phyloP scores from a whole-genome alignment of 2,888 invertebrate genomes.

The Brenthis ino region DNA sequence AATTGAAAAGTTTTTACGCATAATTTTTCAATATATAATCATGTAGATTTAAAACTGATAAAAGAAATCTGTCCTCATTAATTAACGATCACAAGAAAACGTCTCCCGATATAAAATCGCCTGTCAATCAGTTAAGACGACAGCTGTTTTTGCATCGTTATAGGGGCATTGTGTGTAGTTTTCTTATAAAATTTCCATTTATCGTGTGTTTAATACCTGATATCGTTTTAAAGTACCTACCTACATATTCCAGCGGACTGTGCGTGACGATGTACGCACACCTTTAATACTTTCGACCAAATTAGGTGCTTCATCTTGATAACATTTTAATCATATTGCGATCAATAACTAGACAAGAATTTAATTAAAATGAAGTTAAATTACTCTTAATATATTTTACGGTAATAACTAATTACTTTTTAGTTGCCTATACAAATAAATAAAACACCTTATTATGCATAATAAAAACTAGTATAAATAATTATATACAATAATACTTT shows the following conservation, averaged over 20 bases:
- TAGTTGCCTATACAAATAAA: too few species aligned
- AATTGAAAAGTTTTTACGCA: too few species aligned
- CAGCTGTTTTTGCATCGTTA: slow-evolving; percentile 14
- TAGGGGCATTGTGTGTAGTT: not conserved
- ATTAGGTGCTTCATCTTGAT: not conserved
- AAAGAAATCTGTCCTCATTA: not conserved
- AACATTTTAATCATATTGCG: not conserved
- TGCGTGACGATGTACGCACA: slow-evolving; percentile 10
- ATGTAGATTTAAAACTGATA: not conserved
- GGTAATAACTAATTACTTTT: too few species aligned
- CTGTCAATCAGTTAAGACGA: slow-evolving; percentile 6
- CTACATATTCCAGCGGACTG: not conserved
- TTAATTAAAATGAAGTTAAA: not conserved
- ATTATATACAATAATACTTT: slow-evolving; percentile 1
- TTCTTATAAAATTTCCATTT: slow-evolving; percentile 25
- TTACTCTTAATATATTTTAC: too few species aligned
- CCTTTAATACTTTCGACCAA: slow-evolving; percentile 11
- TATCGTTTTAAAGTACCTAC: slow-evolving; percentile 9
- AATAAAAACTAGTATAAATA: not conserved
- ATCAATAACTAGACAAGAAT: too few species aligned
- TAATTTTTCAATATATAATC: slow-evolving; percentile 1
- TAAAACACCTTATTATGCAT: too few species aligned
- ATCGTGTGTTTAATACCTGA: slow-evolving; percentile 15
- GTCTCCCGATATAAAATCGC: slow-evolving; percentile 1
- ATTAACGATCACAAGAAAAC: slow-evolving; percentile 6